Percentiles rank a stretch among this genome's conserved stretches.
phyloP scores from a whole-genome alignment of 2,888 invertebrate genomes.

The Tuberolachnus salignus region DNA sequence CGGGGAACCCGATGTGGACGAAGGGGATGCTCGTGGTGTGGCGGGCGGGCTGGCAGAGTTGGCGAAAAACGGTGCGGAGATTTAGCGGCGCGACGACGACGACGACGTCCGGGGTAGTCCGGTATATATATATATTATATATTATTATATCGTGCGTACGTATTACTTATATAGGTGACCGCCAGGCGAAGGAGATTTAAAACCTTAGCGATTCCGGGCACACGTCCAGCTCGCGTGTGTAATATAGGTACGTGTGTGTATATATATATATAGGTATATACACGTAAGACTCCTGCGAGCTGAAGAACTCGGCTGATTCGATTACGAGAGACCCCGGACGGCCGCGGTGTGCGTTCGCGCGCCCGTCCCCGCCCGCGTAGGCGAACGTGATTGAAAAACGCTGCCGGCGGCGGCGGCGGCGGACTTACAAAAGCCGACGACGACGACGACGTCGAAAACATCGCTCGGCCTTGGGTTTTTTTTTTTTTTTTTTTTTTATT shows the following conservation, averaged over 20 bases:
- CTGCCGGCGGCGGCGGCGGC: background rate
- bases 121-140: too few relatives aligned
- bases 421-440: too few relatives aligned
- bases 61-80: slow-evolving; percentile 26
- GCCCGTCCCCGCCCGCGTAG: too few relatives aligned
- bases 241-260: too few relatives aligned
- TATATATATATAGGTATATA: too few relatives aligned
- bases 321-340: slow-evolving; percentile 13
- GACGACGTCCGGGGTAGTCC: background rate
- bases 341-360: too few relatives aligned
- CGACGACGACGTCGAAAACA: slow-evolving; percentile 6
- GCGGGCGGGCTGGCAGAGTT: background rate
- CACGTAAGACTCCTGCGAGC: background rate
- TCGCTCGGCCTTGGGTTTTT: background rate
- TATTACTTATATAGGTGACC: too few relatives aligned
- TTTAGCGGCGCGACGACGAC: background rate
- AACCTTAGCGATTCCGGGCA: slow-evolving; percentile 53
- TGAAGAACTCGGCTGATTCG: slow-evolving; percentile 46
- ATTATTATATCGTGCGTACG: too few relatives aligned
- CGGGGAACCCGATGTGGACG: background rate
- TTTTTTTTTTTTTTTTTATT: background rate
- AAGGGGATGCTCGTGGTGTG: background rate
- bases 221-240: slow-evolving; percentile 32
- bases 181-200: slow-evolving; percentile 33
- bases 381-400: slow-evolving; percentile 16